Base-by-base conservation (phyloP, 2,888 invertebrate species). In the Eucera pruinosa region DNA sequence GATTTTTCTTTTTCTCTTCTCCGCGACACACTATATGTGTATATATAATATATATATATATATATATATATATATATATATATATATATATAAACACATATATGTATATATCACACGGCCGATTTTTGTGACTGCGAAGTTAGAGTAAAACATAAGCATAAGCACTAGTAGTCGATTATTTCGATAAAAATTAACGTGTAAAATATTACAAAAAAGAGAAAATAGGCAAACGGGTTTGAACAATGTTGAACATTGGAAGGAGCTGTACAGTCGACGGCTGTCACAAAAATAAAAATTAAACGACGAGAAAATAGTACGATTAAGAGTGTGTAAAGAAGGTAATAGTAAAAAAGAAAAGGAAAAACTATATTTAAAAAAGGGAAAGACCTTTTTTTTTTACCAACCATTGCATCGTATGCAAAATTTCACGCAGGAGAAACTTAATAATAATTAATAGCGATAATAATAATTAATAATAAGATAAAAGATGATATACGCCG, bases 81-180 rank as follows among this genome's bases (percentile, higher is more conserved):
- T 47, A 60, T 55, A 52, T 60, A 33, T 64, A 60, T 69, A 55
- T n/a, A n/a, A n/a, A n/a, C n/a, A n/a, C n/a, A n/a, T n/a, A 7
- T 30, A 58, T 50, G 41, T 47, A 27, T 80, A 67, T 78, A 86
- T 87, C 89, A 87, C 88, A 88, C 88, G 88, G 88, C 83, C 88
- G 83, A 90, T 90, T 90, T 90, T n/a, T 88, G 85, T 89, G 90
- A 90, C 89, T 90, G 90, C 90, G 89, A 90, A 88, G 87, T 86
- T 82, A 78, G 60, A 84, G 61, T 78, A 82, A 73, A 80, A 86
- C 75, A 86, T 77, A 86, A 85, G 84, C 82, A 84, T 82, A 83
- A 83, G 77, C 82, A 77, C 79, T 83, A 81, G 73, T 76, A 83
- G 66, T 81, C 79, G 79, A 83, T 75, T 81, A 85, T 20, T 62